Evolutionary conservation across 2,888 invertebrate genomes (phyloP), one percentile per base, ranked within the genome.

Genomic region (Mechanitis messenoides): DNA sequence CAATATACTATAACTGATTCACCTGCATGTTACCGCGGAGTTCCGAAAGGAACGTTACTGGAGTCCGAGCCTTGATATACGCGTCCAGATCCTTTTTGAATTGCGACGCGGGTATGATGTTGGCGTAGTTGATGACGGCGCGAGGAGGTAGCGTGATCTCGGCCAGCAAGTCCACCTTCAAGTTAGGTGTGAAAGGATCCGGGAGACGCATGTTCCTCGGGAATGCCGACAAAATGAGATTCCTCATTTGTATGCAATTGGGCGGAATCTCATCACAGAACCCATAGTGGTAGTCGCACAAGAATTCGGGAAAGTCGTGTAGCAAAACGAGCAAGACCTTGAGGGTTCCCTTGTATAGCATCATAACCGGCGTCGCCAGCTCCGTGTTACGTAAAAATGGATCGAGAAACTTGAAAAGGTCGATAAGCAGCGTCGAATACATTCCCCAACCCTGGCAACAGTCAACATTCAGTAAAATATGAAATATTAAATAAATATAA

Each of bases 251-350:
- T 71, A 99, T 98, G 86, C 99, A 99, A 84, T 99, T 99, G 3
- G 99, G 97, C 55, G 99, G 99, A 74, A 99, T 99, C 65, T 97
- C 98, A 84, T 99, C 99, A 84, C 99, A 99, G 89, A 99, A 98
- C 54, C 97, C 97, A 83, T 99, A 99, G 84, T 99, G 98, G 84
- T 98, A 99, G 82, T 99, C 99, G 85, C 99, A 99, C 58, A 99
- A 92, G 84, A 99, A 98, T 87, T 99, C 99, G 0, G 99, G 99
- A 84, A 99, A 99, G 83, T 99, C 99, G 80, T 99, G 99, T 11
- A 99, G 91, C 42, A 99, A 90, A 0, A 99, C 98, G 47, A 99
- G 91, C 58, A 99, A 91, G 7, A 99, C 97, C 67, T 98, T 93
- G 55, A 99, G 90, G 0, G 98, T 98, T 72, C 98, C 99, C 87